Evolutionary conservation across 2,888 invertebrate genomes (phyloP).

Genomic region (Cheilosia grossa): DNA sequence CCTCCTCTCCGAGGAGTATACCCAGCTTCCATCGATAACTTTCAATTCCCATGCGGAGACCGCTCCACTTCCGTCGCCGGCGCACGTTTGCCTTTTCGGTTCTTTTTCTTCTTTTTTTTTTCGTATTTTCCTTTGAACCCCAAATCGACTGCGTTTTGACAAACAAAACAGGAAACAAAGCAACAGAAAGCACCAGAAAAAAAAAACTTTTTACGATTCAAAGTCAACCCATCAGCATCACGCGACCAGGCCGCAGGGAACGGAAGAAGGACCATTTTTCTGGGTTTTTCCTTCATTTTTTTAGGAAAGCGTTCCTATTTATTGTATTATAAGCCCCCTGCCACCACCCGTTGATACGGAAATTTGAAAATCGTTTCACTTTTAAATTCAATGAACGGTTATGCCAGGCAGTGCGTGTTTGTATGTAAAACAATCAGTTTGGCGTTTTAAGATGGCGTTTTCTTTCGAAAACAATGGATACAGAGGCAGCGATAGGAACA

Average conservation of each 20-base stretch:
- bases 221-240: conserved; percentile 61
- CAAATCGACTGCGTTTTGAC: conserved; percentile 64
- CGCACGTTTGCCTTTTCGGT: conserved; percentile 48
- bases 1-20: not conserved
- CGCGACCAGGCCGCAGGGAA: conserved; percentile 45
- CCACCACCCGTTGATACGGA: conserved; percentile 47
- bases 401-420: conserved; percentile 55
- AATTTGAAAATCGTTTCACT: conserved; percentile 70
- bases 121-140: conserved; percentile 60
- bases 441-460: conserved; percentile 67
- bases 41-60: conserved; percentile 45
- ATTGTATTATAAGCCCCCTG: conserved; percentile 42
- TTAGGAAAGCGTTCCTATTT: conserved; percentile 34
- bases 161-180: conserved; percentile 65
- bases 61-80: not conserved
- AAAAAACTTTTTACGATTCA: conserved; percentile 51
- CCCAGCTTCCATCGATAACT: conserved; percentile 53
- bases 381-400: conserved; percentile 52
- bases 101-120: no score
- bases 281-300: not conserved
- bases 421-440: conserved; percentile 75
- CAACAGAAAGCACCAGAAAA: not conserved
- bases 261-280: conserved; percentile 57
- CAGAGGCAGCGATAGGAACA: not conserved
- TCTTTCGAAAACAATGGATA: conserved; percentile 36